Evolutionary conservation across 2,113 vertebrate genomes (phyloP).

Genomic region (Azemiops feae): DNA sequence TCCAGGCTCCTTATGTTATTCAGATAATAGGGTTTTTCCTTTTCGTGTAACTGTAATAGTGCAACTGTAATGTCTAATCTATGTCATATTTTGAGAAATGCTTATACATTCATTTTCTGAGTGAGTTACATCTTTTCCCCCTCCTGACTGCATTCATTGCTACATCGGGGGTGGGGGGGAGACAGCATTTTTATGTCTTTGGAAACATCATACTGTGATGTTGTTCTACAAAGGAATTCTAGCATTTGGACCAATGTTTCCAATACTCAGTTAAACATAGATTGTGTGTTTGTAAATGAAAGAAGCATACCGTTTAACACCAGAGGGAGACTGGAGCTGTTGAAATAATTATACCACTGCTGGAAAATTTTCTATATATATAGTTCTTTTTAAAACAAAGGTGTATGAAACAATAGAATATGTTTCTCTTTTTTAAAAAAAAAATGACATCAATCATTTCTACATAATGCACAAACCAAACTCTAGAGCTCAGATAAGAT

Average conservation of each 20-base stretch:
- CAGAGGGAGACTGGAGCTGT: conserved; percentile 38
- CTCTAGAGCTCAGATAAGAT: conserved; percentile 80
- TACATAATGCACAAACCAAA: conserved; percentile 74
- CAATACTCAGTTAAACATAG: conserved; percentile 30
- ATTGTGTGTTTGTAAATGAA: conserved; percentile 49
- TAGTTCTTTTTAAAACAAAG: conserved; percentile 63
- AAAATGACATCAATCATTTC: conserved; percentile 74
- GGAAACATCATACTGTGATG: background rate
- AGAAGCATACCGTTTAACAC: conserved; percentile 27
- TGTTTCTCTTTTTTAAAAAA: conserved; percentile 60
- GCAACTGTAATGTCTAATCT: conserved; percentile 52
- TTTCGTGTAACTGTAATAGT: conserved; percentile 54
- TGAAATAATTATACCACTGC: conserved; percentile 52
- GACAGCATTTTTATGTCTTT: conserved; percentile 7
- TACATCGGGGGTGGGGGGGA: background rate
- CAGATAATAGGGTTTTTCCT: conserved; percentile 45
- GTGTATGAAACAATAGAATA: conserved; percentile 62
- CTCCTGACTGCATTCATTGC: conserved; percentile 27
- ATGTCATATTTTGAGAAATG: conserved; percentile 47
- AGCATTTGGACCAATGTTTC: conserved; percentile 31
- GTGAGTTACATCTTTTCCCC: background rate
- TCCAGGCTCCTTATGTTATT: conserved; percentile 54
- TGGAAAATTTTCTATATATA: conserved; percentile 54
- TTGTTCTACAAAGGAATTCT: background rate
- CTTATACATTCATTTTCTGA: conserved; percentile 35